Base-by-base conservation (phyloP, 2,113 vertebrate species). In the Myanophis thanlyinensis region DNA sequence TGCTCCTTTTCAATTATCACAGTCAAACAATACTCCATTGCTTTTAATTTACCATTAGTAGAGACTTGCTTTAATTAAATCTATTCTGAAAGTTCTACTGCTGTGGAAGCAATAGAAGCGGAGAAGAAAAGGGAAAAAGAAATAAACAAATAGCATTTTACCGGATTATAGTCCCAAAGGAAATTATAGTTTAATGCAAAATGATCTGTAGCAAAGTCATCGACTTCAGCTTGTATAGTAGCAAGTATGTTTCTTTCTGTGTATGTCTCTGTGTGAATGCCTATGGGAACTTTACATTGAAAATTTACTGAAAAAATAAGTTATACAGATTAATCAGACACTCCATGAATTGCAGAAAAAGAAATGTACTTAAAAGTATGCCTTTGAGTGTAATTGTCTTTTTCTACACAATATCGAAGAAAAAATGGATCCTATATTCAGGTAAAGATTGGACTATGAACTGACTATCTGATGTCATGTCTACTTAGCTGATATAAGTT, bases 201-300 rank as follows among this genome's bases (percentile, higher is more conserved):
- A 0, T 93, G 95, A 95, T 95, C 93, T 94, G 89, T 92, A 85
- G 91, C 94, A 90, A 92, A 94, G 44, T 0, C 92, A 93, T 94
- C 93, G 94, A 94, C 9, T 23, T 27, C 40, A 52, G 91, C 90
- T 85, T 89, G 93, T 48, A 93, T 95, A 89, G 59, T 56, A 88
- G 96, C 88, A 91, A 95, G 85, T 84, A 87, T 53, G 89, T 95
- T 92, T 59, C 92, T 94, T 90, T 95, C 30, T 90, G 93, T 95
- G 91, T 95, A 20, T 54, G 9, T 90, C 2, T 90, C 4, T 90
- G 8, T 90, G 13, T 15, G 22, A 25, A 35, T 40, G 15, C 27
- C 25, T 1, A 46, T 22, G 3, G 0, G 8, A 85, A n/a, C 22
- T 3, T 35, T 86, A 25, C 48, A 59, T n/a, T 23, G 47, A 35